phyloP scores from a whole-genome alignment of 1,140 invertebrate species.

The Brachionus calyciflorus region DNA sequence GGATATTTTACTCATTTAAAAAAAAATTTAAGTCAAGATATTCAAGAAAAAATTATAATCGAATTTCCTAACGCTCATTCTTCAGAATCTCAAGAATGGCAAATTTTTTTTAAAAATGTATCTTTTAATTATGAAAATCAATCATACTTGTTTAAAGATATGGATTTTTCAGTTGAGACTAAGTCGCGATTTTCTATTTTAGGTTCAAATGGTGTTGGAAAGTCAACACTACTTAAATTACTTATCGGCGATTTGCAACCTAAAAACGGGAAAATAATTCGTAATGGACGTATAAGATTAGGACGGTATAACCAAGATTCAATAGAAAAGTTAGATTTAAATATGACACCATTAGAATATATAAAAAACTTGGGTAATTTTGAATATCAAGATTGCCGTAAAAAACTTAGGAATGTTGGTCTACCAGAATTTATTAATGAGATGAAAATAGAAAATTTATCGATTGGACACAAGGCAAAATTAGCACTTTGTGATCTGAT shows the following conservation, averaged over 20 bases:
- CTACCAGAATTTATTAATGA: slow-evolving; percentile 89
- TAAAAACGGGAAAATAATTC: slow-evolving; percentile 36
- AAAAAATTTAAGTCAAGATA: slow-evolving; percentile 93
- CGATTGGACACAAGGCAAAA: slow-evolving; percentile 93
- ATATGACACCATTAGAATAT: slow-evolving; percentile 91
- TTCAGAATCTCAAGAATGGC: slow-evolving; percentile 88
- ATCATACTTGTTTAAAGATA: slow-evolving; percentile 74
- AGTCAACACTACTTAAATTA: slow-evolving; percentile 89
- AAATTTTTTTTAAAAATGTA: slow-evolving; percentile 81
- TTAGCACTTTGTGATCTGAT: slow-evolving; percentile 91
- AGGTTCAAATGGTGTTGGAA: slow-evolving; percentile 74
- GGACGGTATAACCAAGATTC: slow-evolving; percentile 98
- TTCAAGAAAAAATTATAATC: slow-evolving; percentile 94
- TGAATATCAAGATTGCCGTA: slow-evolving; percentile 86
- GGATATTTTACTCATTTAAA: slow-evolving; percentile 92
- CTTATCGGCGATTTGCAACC: slow-evolving; percentile 79
- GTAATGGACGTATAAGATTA: slow-evolving; percentile 66
- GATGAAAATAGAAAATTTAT: slow-evolving; percentile 94
- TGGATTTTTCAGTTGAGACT: slow-evolving; percentile 92
- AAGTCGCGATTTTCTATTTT: slow-evolving; percentile 62
- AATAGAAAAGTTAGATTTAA: slow-evolving; percentile 91
- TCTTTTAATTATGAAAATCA: slow-evolving; percentile 78
- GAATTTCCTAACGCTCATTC: slow-evolving; percentile 89
- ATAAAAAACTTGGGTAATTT: slow-evolving; percentile 78
- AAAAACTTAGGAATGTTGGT: slow-evolving; percentile 91